A percentile compares a stretch with the other conserved stretches of the same genome.
phyloP scores from a whole-genome alignment of 92 coral and sea anemone genomes.

The Virgularia gustaviana region DNA sequence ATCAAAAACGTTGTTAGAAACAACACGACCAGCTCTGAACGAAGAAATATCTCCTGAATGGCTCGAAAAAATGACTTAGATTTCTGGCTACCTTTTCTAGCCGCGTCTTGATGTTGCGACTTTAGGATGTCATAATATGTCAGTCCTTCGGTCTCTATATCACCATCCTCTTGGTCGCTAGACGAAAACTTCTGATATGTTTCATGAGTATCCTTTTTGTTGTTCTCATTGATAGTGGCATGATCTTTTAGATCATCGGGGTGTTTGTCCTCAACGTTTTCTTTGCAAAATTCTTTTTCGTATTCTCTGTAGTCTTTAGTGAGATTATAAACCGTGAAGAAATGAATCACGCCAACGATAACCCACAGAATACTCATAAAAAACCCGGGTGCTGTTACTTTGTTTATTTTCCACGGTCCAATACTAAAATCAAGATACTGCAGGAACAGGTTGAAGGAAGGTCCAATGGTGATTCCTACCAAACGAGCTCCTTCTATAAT shows the following conservation, averaged over 20 bases:
- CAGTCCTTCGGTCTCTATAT: background rate
- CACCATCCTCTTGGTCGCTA: background rate
- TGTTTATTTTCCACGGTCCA: background rate
- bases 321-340: background rate
- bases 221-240: background rate
- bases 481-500: slow-evolving; percentile 5
- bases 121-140: slow-evolving; percentile 17
- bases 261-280: background rate
- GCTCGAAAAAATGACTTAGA: too few species aligned
- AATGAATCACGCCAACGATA: background rate
- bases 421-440: background rate
- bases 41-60: too few species aligned
- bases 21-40: slow-evolving; percentile 8
- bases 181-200: background rate
- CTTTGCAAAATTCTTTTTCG: too few species aligned
- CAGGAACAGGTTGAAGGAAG: slow-evolving; percentile 11
- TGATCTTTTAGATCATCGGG: background rate
- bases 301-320: too few species aligned
- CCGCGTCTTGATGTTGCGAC: slow-evolving; percentile 1
- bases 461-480: background rate
- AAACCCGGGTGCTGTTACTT: slow-evolving; percentile 11
- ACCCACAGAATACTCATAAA: slow-evolving; percentile 9
- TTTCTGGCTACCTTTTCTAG: background rate
- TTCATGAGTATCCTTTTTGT: background rate
- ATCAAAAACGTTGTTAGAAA: slow-evolving; percentile 13